Percentiles rank a stretch among this genome's conserved stretches.
Conservation (phyloP, 2,113 vertebrate genomes). For the Nothobranchius kuhntae region DNA sequence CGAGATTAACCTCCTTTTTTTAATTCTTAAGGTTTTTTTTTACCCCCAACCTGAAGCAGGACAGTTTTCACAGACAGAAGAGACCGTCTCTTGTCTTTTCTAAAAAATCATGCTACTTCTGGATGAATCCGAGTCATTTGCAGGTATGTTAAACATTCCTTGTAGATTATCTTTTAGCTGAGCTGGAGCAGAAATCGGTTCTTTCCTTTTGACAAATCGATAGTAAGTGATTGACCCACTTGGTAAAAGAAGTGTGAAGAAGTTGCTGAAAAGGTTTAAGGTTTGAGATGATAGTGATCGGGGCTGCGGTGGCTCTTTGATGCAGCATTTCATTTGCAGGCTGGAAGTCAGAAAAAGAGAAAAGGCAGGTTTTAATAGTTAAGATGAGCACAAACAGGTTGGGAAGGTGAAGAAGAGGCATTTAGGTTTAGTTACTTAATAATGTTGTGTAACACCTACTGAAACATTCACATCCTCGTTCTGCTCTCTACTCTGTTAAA, state of each 20-base stretch:
- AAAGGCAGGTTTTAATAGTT: neutral
- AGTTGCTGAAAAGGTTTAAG: neutral
- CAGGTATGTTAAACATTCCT: slow-evolving; percentile 54
- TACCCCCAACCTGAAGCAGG: neutral
- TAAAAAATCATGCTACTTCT: slow-evolving; percentile 67
- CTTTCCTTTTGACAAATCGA: neutral
- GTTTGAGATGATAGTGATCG: neutral
- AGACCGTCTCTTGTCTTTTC: slow-evolving; percentile 29
- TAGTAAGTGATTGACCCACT: neutral
- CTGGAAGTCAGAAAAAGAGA: too few relatives aligned
- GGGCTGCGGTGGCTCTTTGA: neutral
- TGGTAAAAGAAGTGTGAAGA: neutral
- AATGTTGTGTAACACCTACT: slow-evolving; percentile 62
- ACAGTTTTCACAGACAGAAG: slow-evolving; percentile 17
- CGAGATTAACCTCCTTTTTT: neutral
- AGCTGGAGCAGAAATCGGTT: neutral
- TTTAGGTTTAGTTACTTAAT: slow-evolving; percentile 61
- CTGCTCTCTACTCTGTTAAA: neutral
- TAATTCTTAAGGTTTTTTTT: neutral
- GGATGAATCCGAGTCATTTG: slow-evolving; percentile 70
- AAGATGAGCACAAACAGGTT: neutral
- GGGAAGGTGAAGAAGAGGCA: neutral
- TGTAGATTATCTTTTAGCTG: neutral
- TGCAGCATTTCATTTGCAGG: neutral
- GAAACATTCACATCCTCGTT: neutral